phyloP scores from a whole-genome alignment of 2,113 vertebrate genomes.

The Podiceps cristatus region DNA sequence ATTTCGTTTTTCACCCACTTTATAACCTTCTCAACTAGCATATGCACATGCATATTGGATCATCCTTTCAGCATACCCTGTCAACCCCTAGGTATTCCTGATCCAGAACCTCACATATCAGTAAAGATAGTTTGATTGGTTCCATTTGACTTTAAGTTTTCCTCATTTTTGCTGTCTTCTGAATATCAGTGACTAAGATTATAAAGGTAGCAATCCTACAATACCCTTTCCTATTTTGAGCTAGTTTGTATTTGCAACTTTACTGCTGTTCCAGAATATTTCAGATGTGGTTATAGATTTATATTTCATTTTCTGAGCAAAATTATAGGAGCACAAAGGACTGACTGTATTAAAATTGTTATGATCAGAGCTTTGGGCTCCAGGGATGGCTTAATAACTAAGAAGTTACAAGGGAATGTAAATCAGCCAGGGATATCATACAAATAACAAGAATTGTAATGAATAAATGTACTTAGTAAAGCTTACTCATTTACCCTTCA shows the following conservation, averaged over 20 bases:
- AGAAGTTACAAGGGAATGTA: background rate
- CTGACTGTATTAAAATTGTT: background rate
- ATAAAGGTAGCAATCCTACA: background rate
- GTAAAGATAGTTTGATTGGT: background rate
- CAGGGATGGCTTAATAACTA: background rate
- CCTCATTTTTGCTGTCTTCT: background rate
- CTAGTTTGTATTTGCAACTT: background rate
- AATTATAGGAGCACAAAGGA: background rate
- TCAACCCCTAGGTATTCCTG: background rate
- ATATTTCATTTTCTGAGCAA: background rate
- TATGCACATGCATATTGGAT: background rate
- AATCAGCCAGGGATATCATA: background rate
- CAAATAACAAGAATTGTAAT: background rate
- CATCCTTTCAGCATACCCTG: accelerated
- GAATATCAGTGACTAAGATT: background rate
- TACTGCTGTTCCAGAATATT: background rate
- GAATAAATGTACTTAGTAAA: background rate
- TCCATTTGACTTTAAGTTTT: background rate
- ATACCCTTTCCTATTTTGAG: background rate
- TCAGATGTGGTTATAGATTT: background rate
- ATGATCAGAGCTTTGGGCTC: background rate
- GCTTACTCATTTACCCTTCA: background rate
- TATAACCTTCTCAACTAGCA: background rate
- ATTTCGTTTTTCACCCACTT: background rate
- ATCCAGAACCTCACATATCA: background rate